Evolutionary conservation across 1,140 invertebrate species (phyloP).

Genomic region (Drosophila pectinifera): DNA sequence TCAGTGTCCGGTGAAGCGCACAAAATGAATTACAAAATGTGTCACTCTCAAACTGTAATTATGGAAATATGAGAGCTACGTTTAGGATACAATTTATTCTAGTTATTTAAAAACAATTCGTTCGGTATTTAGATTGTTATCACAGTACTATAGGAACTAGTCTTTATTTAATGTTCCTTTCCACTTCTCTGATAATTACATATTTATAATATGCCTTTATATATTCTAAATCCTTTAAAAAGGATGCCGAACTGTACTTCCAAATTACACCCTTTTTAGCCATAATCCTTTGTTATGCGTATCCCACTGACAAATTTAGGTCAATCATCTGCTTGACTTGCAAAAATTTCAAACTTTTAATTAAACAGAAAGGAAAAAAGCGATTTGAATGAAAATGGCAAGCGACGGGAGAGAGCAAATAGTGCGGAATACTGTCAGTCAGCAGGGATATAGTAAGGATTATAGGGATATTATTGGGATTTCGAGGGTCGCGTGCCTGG

Average conservation of each 20-base stretch:
- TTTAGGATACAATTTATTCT: no score
- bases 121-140: no score
- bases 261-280: background rate
- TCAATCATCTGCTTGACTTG: conserved; percentile 79
- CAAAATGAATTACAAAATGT: conserved; percentile 27
- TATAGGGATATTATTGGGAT: conserved; percentile 65
- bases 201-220: background rate
- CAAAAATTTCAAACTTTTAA: conserved; percentile 52
- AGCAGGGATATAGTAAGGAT: conserved; percentile 49
- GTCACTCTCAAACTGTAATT: conserved; percentile 14
- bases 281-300: conserved; percentile 35
- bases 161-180: no score
- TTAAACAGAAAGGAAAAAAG: conserved; percentile 49
- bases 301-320: conserved; percentile 49
- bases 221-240: background rate
- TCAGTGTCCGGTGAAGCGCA: conserved; percentile 27
- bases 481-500: conserved; percentile 75
- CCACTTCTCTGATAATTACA: background rate
- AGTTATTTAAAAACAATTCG: no score
- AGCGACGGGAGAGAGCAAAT: conserved; percentile 51
- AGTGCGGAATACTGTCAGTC: conserved; percentile 35
- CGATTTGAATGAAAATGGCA: conserved; percentile 70
- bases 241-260: conserved; percentile 17
- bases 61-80: background rate
- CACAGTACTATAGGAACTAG: no score